Base-by-base conservation (phyloP, 2,888 invertebrate genomes). In the Allophyes oxyacanthae region DNA sequence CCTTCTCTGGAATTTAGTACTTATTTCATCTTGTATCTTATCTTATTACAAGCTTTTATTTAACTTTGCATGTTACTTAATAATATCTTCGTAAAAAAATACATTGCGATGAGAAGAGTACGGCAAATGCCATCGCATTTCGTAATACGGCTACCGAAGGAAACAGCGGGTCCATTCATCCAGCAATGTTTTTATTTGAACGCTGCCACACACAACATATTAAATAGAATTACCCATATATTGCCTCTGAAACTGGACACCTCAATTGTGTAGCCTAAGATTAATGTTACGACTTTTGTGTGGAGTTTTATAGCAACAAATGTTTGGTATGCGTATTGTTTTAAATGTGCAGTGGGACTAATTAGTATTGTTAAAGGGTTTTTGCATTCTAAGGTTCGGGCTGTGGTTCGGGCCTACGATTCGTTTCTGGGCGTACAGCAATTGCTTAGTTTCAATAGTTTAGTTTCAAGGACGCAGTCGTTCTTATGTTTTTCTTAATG, bases 141-240 rank as follows among this genome's bases (percentile, higher is more conserved):
- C 83, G 79, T 87, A 89, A 85, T 89, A 81, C 66, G 60, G 55
- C 76, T 57, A 53, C 64, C 46, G 63, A 76, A 78, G 79, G 74
- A 75, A 87, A 92, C 92, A 92, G 86, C 81, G 85, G 74, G 78
- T 66, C 88, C 89, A 91, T 92, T 92, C 86, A 92, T 89, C 87
- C 87, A 82, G 83, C 78, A 83, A 87, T 89, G 88, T 88, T 91
- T 92, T 90, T 90, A 89, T 89, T 88, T 83, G 84, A 81, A 75
- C 81, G 73, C 81, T 64, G 72, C 78, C 81, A 81, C 81, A 78
- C 80, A 82, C 81, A 81, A 83, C 83, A 78, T 81, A 82, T 83
- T 81, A 79, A 82, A 84, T 82, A 84, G 79, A 82, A 83, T 81
- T 82, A 77, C 73, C 70, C 75, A 72, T 65, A 74, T 72, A 59